A percentile compares a stretch with the other conserved stretches of the same genome.
phyloP scores from a whole-genome alignment of 2,797 vertebrate genomes.

The Pseudochromis fuscus region DNA sequence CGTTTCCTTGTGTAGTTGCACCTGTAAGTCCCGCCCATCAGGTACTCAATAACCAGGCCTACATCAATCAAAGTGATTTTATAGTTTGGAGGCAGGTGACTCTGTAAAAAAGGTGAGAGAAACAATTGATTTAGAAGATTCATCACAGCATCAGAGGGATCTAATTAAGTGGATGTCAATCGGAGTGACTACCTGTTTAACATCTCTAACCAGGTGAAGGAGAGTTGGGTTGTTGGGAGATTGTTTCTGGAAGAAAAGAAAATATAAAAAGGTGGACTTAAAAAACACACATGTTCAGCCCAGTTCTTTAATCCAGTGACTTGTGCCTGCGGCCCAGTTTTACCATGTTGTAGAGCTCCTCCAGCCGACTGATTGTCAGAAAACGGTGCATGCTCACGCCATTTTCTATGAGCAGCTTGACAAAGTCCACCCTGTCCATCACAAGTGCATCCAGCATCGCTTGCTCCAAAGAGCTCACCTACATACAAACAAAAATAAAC shows the following conservation, averaged over 20 bases:
- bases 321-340: background rate
- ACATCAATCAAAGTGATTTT: conserved; percentile 98
- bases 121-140: conserved; percentile 3
- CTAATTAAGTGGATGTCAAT: background rate
- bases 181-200: conserved; percentile 90
- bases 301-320: background rate
- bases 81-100: conserved; percentile 97
- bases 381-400: conserved; percentile 99
- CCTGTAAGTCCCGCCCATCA: conserved; percentile 99
- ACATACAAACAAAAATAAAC: conserved; percentile 49
- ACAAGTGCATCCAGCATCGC: conserved; percentile 98
- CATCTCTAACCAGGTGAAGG: conserved; percentile 95
- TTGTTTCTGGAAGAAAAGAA: conserved; percentile 89
- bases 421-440: conserved; percentile 99
- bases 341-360: conserved; percentile 99
- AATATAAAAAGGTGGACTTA: background rate
- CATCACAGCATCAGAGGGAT: background rate
- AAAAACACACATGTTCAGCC: background rate
- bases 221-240: conserved; percentile 94
- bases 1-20: conserved; percentile 98
- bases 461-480: conserved; percentile 98
- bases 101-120: conserved; percentile 78
- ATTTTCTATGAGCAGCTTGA: conserved; percentile 98
- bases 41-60: conserved; percentile 95
- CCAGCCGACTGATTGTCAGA: conserved; percentile 95